These are phyloP conservation scores for Penaeus vannamei DNA, from an alignment of 1,140 invertebrate genomes.

Conservation along the genomic window DNA sequence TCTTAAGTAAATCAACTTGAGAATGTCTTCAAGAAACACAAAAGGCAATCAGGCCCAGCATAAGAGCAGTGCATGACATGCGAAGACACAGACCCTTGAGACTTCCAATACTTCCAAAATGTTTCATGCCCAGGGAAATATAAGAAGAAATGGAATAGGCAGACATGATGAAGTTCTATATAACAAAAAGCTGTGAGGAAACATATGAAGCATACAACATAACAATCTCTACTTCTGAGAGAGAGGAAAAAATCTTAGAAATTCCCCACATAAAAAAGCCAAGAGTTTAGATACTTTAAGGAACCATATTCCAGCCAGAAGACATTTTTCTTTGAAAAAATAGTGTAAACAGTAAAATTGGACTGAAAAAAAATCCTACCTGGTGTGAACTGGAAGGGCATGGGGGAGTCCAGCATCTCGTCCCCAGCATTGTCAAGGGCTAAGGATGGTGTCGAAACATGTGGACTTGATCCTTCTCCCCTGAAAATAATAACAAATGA, in stretches of 20 bases:
- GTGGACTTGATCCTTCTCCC: slow-evolving; percentile 55
- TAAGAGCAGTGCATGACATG: slow-evolving; percentile 39
- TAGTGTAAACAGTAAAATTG: neutral
- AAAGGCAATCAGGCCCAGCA: neutral
- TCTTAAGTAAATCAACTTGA: neutral
- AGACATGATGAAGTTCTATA: slow-evolving; percentile 37
- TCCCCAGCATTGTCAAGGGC: slow-evolving; percentile 49
- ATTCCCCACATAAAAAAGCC: too few species aligned
- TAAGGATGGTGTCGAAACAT: slow-evolving; percentile 51
- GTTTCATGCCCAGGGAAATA: slow-evolving; percentile 50
- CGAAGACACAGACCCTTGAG: slow-evolving; percentile 28
- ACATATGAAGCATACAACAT: slow-evolving; percentile 32
- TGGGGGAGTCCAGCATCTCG: slow-evolving; percentile 47
- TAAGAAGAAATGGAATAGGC: neutral
- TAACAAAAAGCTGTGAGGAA: slow-evolving; percentile 30
- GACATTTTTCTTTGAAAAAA: too few species aligned
- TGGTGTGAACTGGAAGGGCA: slow-evolving; percentile 60
- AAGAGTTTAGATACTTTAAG: too few species aligned
- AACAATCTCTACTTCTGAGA: slow-evolving; percentile 31
- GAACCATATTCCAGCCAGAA: too few species aligned
- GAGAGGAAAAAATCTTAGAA: neutral
- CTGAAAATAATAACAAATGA: slow-evolving; percentile 7
- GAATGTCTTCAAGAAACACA: slow-evolving; percentile 29
- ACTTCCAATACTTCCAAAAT: slow-evolving; percentile 32
- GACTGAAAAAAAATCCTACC: slow-evolving; percentile 10